Base-by-base conservation (phyloP, 2,797 vertebrate species). In the Catamblyrhynchus diadema region DNA sequence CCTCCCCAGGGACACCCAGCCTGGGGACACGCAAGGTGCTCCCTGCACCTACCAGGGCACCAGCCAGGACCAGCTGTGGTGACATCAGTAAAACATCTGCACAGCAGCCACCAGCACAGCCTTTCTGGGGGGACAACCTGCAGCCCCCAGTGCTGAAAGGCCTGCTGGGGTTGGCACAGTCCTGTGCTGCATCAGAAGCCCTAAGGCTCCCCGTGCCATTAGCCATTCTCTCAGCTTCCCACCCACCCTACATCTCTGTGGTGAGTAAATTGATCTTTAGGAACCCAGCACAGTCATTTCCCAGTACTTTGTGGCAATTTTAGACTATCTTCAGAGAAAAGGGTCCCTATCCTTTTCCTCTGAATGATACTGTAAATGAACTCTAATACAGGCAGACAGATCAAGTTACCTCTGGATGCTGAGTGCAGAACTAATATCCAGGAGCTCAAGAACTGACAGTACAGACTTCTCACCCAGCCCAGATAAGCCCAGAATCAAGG, bases 291-390 rank as follows among this genome's bases (percentile, higher is more conserved):
- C 61, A 86, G 93, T 72, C 32, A 44, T 92, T 87, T 93, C 84
- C 72, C 93, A 93, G 86, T 74, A 86, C 84, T 96, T 81, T 86
- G 84, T 41, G 61, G 81, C 91, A 94, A 96, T 95, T 96, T 93
- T 83, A 78, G 82, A 88, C 92, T 91, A 59, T 86, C 91, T 95
- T 78, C 54, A 78, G 59, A 56, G 75, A 85, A 90, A 74, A 95
- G 33, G 91, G 75, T 57, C 86, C 84, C 42, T 78, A 81, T 86
- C 61, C 84, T 44, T 87, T 86, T 74, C 66, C 86, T 78, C 75
- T 87, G 75, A 78, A 94, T 35, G 90, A 32, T 78, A 48, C 70
- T n/a, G 82, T n/a, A 84, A 93, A 95, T 91, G 77, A 95, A 65
- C 81, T 91, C n/a, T 78, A 78, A 91, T 23, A 50, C 41, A 86